Percentiles rank a stretch among this genome's conserved stretches.
phyloP scores from a whole-genome alignment of 1,140 invertebrate species.

The Gryon sp. region DNA sequence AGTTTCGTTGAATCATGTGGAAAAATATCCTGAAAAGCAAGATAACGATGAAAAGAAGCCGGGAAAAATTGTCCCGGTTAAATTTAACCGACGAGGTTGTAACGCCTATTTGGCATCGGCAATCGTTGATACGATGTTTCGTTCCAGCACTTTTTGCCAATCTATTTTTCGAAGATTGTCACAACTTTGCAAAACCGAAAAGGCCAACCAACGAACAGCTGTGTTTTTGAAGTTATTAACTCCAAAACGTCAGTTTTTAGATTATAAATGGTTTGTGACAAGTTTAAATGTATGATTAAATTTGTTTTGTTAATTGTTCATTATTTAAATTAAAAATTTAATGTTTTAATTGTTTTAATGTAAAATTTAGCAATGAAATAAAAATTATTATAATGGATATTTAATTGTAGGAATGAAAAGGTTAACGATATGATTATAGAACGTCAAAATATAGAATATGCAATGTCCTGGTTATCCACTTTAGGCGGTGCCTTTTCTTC shows the following conservation, averaged over 20 bases:
- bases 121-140: slow-evolving; percentile 57
- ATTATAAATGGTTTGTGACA: slow-evolving; percentile 82
- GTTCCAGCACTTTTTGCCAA: slow-evolving; percentile 66
- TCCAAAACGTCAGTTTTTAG: slow-evolving; percentile 83
- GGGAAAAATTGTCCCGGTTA: slow-evolving; percentile 5
- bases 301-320: too few relatives aligned
- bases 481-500: slow-evolving; percentile 96
- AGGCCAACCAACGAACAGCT: slow-evolving; percentile 7
- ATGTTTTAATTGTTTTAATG: too few relatives aligned
- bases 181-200: slow-evolving; percentile 9
- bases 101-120: slow-evolving; percentile 71
- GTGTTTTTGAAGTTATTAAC: slow-evolving; percentile 71
- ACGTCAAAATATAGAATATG: slow-evolving; percentile 88
- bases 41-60: neutral
- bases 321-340: too few relatives aligned
- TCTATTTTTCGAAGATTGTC: slow-evolving; percentile 54
- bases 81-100: slow-evolving; percentile 64
- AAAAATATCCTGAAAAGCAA: neutral
- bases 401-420: slow-evolving; percentile 73
- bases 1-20: slow-evolving; percentile 1
- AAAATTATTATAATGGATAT: slow-evolving; percentile 13
- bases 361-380: too few relatives aligned
- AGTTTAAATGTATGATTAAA: too few relatives aligned
- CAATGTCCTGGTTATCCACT: slow-evolving; percentile 97
- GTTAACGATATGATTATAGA: slow-evolving; percentile 80